Evolutionary conservation across 2,888 invertebrate genomes (phyloP).

Genomic region (Macrosoma leucophasiata): DNA sequence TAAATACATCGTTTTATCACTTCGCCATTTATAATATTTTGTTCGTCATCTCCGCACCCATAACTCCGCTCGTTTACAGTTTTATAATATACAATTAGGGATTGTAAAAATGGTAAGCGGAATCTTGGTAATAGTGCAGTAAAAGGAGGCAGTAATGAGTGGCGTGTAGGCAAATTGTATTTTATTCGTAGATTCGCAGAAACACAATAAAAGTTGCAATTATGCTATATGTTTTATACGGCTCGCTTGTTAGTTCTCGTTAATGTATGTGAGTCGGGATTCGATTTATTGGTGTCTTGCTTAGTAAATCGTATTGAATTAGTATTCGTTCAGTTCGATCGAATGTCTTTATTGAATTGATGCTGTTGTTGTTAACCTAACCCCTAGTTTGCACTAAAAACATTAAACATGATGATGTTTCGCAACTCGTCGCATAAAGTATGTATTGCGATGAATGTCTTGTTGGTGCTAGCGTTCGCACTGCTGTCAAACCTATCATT

Average conservation of each 20-base stretch:
- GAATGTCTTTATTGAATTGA: too few species aligned
- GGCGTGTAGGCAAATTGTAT: slow-evolving; percentile 54
- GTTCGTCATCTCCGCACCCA: slow-evolving; percentile 29
- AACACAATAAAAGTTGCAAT: slow-evolving; percentile 51
- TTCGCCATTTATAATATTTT: slow-evolving; percentile 36
- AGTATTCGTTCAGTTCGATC: too few species aligned
- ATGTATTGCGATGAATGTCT: too few species aligned
- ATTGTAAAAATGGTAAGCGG: slow-evolving; percentile 71
- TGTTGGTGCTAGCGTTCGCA: too few species aligned
- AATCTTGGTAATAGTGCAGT: slow-evolving; percentile 55
- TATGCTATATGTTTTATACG: slow-evolving; percentile 37
- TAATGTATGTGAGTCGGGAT: slow-evolving; percentile 8
- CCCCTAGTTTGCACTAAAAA: too few species aligned
- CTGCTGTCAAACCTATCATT: too few species aligned
- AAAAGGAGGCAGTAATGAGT: slow-evolving; percentile 49
- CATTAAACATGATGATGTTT: too few species aligned
- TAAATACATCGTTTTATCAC: too few species aligned
- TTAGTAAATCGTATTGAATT: too few species aligned
- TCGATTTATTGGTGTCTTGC: too few species aligned
- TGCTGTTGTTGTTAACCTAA: too few species aligned
- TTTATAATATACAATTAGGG: slow-evolving; percentile 72
- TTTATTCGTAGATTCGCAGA: slow-evolving; percentile 49
- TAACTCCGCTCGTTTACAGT: slow-evolving; percentile 45
- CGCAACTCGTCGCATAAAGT: too few species aligned
- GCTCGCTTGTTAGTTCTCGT: slow-evolving; percentile 22